These are phyloP conservation scores for Oreochromis tanganicae DNA, from an alignment of 2,113 vertebrate species.

Conservation along the genomic window DNA sequence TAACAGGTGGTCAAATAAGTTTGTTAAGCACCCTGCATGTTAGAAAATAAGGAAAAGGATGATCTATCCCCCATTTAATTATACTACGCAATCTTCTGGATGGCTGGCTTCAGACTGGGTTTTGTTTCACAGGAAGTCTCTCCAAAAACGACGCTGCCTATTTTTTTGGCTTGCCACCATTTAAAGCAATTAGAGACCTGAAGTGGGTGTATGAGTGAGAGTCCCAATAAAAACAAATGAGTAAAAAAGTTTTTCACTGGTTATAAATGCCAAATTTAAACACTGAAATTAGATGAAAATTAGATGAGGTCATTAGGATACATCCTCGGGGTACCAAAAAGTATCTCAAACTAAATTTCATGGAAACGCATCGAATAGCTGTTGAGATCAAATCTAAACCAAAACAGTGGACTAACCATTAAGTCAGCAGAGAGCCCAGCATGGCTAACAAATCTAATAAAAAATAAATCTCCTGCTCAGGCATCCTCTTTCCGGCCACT, in stretches of 20 bases:
- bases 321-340: background rate
- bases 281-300: background rate
- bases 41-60: background rate
- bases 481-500: background rate
- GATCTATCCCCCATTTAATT: background rate
- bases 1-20: background rate
- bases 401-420: background rate
- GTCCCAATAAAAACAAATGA: background rate
- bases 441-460: background rate
- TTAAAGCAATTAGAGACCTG: background rate
- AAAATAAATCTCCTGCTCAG: background rate
- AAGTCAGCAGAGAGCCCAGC: background rate
- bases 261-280: background rate
- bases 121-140: background rate
- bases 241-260: background rate
- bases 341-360: background rate
- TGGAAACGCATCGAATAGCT: background rate
- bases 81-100: background rate
- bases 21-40: background rate
- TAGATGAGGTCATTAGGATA: background rate
- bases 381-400: background rate
- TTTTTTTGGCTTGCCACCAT: no score
- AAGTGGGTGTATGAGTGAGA: background rate
- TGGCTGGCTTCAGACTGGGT: background rate
- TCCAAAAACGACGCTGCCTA: background rate